Base-by-base conservation (phyloP, 2,797 vertebrate species). In the Neosalanx taihuensis region DNA sequence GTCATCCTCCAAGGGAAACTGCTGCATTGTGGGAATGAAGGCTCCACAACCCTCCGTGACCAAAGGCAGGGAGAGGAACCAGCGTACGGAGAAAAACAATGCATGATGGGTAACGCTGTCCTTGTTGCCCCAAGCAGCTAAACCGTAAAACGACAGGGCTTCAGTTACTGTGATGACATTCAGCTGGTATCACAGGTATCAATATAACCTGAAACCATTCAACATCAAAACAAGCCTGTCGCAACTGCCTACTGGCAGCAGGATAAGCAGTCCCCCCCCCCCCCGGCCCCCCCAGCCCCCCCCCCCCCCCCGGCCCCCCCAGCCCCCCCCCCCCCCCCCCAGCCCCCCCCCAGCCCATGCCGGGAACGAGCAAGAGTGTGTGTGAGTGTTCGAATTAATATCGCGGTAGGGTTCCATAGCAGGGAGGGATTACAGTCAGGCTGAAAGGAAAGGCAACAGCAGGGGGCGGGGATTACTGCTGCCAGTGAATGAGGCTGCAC, bases 321-420 rank as follows among this genome's bases (percentile, higher is more conserved):
- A n/a, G n/a, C n/a, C n/a, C n/a, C n/a, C n/a, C n/a, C n/a, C n/a
- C n/a, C n/a, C n/a, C n/a, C n/a, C n/a, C n/a, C n/a, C n/a, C n/a
- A n/a, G n/a, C n/a, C n/a, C n/a, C n/a, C n/a, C n/a, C 51, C 3
- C 51, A 4, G 51, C 13, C 51, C 51, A n/a, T 49, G 20, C 20
- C 46, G 20, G 13, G 23, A 31, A 12, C 4, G 26, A 61, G 59
- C 26, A 13, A 13, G 23, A 29, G 26, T 61, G 59, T 5, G 37
- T 49, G 76, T 63, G 73, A 88, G 86, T 73, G 83, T 84, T 82
- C 84, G 85, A 89, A 87, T 90, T 89, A 85, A 89, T 88, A 88
- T 87, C 90, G 29, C 84, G 82, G 88, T 35, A 67, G 88, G 88
- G 80, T 57, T 79, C 79, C 84, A 69, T 82, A 64, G 81, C 85